Percentiles rank a stretch among this genome's conserved stretches.
phyloP scores from a whole-genome alignment of 1,140 invertebrate species.

The Galleria mellonella region DNA sequence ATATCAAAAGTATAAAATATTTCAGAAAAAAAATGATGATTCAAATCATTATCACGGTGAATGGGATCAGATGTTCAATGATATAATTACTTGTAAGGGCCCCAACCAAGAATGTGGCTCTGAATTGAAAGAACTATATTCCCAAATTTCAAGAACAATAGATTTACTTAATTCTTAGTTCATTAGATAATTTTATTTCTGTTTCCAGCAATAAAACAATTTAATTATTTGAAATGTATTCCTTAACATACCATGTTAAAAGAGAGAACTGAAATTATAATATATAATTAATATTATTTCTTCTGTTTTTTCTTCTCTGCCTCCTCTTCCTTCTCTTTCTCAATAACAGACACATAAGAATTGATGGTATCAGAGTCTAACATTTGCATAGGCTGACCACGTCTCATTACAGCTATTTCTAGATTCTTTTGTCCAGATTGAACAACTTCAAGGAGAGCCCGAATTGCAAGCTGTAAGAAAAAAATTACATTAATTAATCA shows the following conservation, averaged over 20 bases:
- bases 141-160: slow-evolving; percentile 64
- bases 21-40: slow-evolving; percentile 45
- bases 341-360: slow-evolving; percentile 93
- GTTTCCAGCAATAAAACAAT: neutral
- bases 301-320: slow-evolving; percentile 98
- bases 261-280: slow-evolving; percentile 32
- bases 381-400: slow-evolving; percentile 89
- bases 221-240: slow-evolving; percentile 13
- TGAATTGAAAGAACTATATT: slow-evolving; percentile 65
- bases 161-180: slow-evolving; percentile 58
- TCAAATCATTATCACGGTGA: slow-evolving; percentile 53
- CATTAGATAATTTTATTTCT: slow-evolving; percentile 1
- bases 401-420: slow-evolving; percentile 97
- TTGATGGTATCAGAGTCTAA: slow-evolving; percentile 93
- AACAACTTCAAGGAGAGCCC: slow-evolving; percentile 97
- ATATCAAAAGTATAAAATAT: slow-evolving; percentile 6
- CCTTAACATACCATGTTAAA: slow-evolving; percentile 37
- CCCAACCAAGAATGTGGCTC: slow-evolving; percentile 53
- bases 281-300: slow-evolving; percentile 77
- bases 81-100: slow-evolving; percentile 54
- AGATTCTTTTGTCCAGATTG: slow-evolving; percentile 99
- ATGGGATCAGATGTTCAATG: slow-evolving; percentile 70
- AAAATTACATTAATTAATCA: slow-evolving; percentile 27
- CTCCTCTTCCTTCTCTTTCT: slow-evolving; percentile 98
- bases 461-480: slow-evolving; percentile 88